These are phyloP conservation scores for Bujurquina vittata DNA, from an alignment of 2,113 vertebrate genomes.

Conservation along the genomic window DNA sequence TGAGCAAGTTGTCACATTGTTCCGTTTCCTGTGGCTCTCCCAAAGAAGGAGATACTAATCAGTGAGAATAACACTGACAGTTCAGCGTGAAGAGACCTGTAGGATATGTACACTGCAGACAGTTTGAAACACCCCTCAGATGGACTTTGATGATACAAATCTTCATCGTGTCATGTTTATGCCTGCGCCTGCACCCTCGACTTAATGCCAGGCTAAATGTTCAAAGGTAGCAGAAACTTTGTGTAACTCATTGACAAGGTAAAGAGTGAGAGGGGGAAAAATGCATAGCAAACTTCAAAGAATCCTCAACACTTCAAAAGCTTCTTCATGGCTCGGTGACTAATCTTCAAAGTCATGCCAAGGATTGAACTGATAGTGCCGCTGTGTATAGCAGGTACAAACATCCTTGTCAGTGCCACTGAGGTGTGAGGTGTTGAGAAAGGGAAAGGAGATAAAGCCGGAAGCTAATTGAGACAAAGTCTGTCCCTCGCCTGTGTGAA, in stretches of 20 bases:
- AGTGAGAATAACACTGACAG: background rate
- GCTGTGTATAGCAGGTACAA: constrained; percentile 63
- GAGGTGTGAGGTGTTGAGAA: constrained; percentile 61
- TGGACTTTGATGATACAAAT: constrained; percentile 69
- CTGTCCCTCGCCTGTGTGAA: constrained; percentile 56
- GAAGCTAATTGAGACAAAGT: constrained; percentile 78
- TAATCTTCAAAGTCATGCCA: constrained; percentile 74
- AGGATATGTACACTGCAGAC: constrained; percentile 4
- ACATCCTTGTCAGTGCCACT: constrained; percentile 59
- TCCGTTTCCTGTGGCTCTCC: background rate
- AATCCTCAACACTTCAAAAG: constrained; percentile 64
- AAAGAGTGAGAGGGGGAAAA: background rate
- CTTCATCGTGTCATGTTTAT: constrained; percentile 53
- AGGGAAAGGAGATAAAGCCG: constrained; percentile 63
- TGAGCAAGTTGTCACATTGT: background rate
- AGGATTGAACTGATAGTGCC: constrained; percentile 64
- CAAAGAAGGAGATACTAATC: constrained; percentile 10
- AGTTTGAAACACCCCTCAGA: constrained; percentile 35
- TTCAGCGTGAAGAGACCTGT: constrained; percentile 18
- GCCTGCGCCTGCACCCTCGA: constrained; percentile 18
- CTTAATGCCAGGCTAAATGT: constrained; percentile 52
- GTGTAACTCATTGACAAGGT: constrained; percentile 37
- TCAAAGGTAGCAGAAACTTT: constrained; percentile 65
- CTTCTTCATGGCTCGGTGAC: constrained; percentile 63
- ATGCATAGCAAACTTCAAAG: constrained; percentile 64